A percentile compares a stretch with the other conserved stretches of the same genome.
Evolutionary conservation across 2,888 invertebrate genomes (phyloP).

Genomic region (Protonemura montana): DNA sequence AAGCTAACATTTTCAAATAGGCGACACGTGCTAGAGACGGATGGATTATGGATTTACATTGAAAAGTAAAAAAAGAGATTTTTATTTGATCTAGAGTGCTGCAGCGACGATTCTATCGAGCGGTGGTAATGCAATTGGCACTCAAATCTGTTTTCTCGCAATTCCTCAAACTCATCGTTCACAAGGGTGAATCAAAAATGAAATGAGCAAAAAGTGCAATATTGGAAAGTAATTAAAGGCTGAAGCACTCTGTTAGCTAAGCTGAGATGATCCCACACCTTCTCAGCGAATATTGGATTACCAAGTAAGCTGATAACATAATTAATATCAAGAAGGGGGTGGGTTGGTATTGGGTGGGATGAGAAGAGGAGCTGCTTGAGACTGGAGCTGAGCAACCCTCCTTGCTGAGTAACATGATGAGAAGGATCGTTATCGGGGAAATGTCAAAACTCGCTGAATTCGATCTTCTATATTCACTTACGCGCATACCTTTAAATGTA

Average conservation of each 20-base stretch:
- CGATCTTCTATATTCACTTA: neutral
- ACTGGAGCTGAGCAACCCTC: neutral
- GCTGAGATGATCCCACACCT: neutral
- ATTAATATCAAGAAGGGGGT: neutral
- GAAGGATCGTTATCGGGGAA: neutral
- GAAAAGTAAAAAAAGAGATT: neutral
- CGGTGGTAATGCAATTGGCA: neutral
- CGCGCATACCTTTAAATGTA: no score
- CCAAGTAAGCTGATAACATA: neutral
- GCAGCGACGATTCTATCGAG: neutral
- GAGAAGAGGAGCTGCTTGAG: neutral
- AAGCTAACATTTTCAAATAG: no score
- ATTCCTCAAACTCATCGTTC: neutral
- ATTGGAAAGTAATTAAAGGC: neutral
- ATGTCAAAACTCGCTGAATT: neutral
- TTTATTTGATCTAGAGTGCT: neutral
- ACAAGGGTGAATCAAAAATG: neutral
- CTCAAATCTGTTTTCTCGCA: neutral
- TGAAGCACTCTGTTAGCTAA: neutral
- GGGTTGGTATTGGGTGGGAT: no score
- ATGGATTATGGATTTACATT: neutral
- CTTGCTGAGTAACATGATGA: neutral
- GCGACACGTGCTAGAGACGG: no score
- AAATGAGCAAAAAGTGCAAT: slow-evolving; percentile 2
- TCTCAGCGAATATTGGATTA: neutral